These are phyloP conservation scores for Ellobius talpinus DNA, from an alignment of 2,113 vertebrate genomes.

Conservation along the genomic window DNA sequence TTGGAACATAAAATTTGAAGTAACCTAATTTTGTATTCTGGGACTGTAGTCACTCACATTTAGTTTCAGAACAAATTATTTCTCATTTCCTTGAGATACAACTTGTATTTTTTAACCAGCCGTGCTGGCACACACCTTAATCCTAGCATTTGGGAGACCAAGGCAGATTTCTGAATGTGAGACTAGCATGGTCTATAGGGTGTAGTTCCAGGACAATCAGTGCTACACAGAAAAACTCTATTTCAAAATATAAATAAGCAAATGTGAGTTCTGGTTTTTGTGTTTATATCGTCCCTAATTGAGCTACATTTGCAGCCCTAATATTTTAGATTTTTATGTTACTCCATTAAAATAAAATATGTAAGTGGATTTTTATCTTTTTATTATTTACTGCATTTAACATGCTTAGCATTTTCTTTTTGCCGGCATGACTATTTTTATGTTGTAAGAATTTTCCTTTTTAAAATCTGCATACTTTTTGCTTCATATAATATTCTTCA, in stretches of 20 bases:
- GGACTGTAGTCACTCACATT: too few relatives aligned
- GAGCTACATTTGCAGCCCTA: not conserved
- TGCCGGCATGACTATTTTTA: not conserved
- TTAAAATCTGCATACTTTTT: constrained; percentile 1
- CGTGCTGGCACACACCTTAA: not conserved
- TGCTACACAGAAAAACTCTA: not conserved
- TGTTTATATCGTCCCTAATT: not conserved
- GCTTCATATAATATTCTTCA: not conserved
- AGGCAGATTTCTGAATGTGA: not conserved
- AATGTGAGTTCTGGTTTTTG: not conserved
- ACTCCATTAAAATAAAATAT: not conserved
- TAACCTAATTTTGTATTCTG: not conserved
- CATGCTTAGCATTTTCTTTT: not conserved
- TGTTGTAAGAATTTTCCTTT: not conserved
- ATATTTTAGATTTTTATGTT: not conserved
- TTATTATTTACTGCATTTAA: not conserved
- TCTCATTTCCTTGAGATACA: not conserved
- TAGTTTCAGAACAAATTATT: not conserved
- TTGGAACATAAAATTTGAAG: not conserved
- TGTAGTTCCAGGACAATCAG: not conserved
- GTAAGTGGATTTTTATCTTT: not conserved
- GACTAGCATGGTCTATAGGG: not conserved
- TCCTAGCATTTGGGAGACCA: not conserved
- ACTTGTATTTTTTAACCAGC: not conserved
- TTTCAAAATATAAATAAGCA: not conserved